A percentile compares a stretch with the other conserved stretches of the same genome.
These are phyloP conservation scores for Grammomys dolichurus DNA, from an alignment of 2,113 vertebrate genomes.

Conservation along the genomic window DNA sequence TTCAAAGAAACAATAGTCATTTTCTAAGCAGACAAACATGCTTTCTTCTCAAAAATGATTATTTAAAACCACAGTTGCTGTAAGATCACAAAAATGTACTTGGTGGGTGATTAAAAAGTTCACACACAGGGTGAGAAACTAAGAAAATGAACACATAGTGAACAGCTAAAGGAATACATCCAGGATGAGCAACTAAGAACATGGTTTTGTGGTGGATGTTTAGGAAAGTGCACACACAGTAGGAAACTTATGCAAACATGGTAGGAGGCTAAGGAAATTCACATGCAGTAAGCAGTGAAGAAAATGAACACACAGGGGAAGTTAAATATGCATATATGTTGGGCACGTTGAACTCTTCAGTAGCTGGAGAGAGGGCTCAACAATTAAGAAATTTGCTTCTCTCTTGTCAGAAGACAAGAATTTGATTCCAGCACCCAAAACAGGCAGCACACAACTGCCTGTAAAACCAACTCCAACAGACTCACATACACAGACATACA, in stretches of 20 bases:
- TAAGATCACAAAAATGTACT: background rate
- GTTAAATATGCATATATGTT: background rate
- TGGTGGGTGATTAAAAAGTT: background rate
- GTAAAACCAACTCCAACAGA: rapidly evolving
- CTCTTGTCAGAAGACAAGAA: background rate
- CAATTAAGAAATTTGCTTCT: background rate
- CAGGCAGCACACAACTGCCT: background rate
- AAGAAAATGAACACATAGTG: background rate
- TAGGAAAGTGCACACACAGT: background rate
- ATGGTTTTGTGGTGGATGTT: too few relatives aligned
- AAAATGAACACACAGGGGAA: background rate
- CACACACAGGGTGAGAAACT: background rate
- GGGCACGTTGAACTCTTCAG: background rate
- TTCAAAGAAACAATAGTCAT: background rate
- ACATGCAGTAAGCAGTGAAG: background rate
- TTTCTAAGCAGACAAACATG: background rate
- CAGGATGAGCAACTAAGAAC: background rate
- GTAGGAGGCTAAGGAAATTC: background rate
- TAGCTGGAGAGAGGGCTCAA: background rate
- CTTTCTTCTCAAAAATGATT: background rate
- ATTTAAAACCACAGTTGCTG: background rate
- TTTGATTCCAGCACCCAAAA: background rate
- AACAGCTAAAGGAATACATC: background rate
- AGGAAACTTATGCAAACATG: too few relatives aligned
- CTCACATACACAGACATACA: background rate